Conservation (phyloP, 2,113 vertebrate species). For the Jaculus jaculus region DNA sequence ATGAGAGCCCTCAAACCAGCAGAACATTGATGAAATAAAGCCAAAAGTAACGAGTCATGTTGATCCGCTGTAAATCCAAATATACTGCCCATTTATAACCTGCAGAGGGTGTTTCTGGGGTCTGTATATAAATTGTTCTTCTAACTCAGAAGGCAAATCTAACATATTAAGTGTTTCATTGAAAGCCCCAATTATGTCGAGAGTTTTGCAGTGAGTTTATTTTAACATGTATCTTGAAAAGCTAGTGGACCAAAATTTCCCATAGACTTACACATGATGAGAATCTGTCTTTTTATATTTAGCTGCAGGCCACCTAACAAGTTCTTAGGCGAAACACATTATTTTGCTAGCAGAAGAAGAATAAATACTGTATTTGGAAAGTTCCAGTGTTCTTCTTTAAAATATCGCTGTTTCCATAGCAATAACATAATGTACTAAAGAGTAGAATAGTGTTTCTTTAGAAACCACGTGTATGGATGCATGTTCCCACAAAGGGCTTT, state of each 20-base stretch:
- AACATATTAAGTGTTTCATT: slow-evolving; percentile 66
- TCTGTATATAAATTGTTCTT: slow-evolving; percentile 45
- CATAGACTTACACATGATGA: slow-evolving; percentile 67
- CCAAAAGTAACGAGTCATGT: background rate
- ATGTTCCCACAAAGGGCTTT: slow-evolving; percentile 35
- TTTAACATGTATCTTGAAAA: slow-evolving; percentile 73
- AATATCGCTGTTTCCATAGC: slow-evolving; percentile 80
- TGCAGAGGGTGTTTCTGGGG: background rate
- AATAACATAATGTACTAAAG: slow-evolving; percentile 80
- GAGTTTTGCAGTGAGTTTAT: slow-evolving; percentile 66
- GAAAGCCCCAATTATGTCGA: slow-evolving; percentile 64
- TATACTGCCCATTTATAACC: background rate
- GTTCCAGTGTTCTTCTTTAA: slow-evolving; percentile 80
- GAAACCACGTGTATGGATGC: slow-evolving; percentile 70
- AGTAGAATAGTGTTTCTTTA: slow-evolving; percentile 77
- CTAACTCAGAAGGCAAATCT: slow-evolving; percentile 50
- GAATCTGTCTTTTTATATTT: slow-evolving; percentile 82
- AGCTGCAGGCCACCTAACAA: slow-evolving; percentile 81
- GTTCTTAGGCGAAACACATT: slow-evolving; percentile 80
- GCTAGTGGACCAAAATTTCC: slow-evolving; percentile 69
- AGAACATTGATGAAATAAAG: background rate
- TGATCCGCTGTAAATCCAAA: background rate
- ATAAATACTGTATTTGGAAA: slow-evolving; percentile 82
- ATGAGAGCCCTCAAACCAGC: background rate
- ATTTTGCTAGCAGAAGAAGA: slow-evolving; percentile 79